Evolutionary conservation across 35 echinoderm and acorn worm genomes (phyloP), one percentile per base, ranked within the genome.

Genomic region (Lytechinus pictus): DNA sequence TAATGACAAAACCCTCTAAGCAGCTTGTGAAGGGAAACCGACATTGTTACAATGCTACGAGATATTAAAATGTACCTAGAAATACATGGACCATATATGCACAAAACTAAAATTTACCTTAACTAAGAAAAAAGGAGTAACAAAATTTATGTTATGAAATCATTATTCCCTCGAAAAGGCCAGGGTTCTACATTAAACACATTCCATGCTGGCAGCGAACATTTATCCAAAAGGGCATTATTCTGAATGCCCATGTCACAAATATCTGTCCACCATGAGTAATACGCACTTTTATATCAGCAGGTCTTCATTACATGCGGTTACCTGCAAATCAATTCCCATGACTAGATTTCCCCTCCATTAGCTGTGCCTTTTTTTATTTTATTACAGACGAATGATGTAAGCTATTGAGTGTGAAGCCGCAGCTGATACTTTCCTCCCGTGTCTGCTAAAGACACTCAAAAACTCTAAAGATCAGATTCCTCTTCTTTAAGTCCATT

Each of bases 251-350:
- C 19, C 66, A 24, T 79, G 66, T 79, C 66, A 79, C 19, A 8
- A 7, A 79, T 79, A 79, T 7, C 16, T 24, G 66, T 79, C 66
- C 66, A 79, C 19, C 66, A 79, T 79, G 66, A 79, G 66, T 79
- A 79, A 79, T 79, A 79, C 66, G 66, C 4, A 79, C 66, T 79
- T 44, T 79, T 79, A 79, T 79, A 79, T 79, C 21, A 79, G 66
- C 66, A 79, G 14, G 66, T 79, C 66, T 79, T 79, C 66, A 79
- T 79, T 79, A 79, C 66, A 79, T 79, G 66, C n/a, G 66, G 66
- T 79, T 79, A 79, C 66, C 66, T 79, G 66, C 66, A 79, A 79
- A 79, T 79, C 66, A 79, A 79, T 79, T 79, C 66, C 66, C 66
- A 16, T 79, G 66, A 79, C 66, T 79, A 24, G 66, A 79, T 79